Evolutionary conservation across 2,113 vertebrate species (phyloP).

Genomic region (Corydoras sp.): DNA sequence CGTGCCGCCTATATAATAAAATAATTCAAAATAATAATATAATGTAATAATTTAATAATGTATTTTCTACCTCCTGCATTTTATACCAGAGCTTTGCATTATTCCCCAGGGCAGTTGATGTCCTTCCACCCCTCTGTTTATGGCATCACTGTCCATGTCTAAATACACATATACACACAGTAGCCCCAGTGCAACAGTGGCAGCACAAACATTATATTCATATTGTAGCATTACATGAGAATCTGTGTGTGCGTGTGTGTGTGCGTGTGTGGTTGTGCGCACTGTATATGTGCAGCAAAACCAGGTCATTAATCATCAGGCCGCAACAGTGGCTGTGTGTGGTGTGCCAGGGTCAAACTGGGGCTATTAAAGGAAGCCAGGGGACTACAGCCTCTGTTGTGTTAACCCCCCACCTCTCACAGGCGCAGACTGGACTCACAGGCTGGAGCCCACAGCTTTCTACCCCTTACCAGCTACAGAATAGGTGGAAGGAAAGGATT

Average conservation of each 20-base stretch:
- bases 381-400: conserved; percentile 46
- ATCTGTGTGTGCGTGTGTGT: neutral
- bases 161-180: conserved; percentile 21
- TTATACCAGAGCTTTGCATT: no score
- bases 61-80: no score
- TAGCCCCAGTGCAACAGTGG: neutral
- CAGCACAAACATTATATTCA: neutral
- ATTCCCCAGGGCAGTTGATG: no score
- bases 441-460: conserved; percentile 30
- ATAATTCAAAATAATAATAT: no score
- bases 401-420: conserved; percentile 43
- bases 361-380: conserved; percentile 53
- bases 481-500: neutral
- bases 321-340: conserved; percentile 29
- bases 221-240: neutral
- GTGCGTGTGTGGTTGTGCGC: conserved; percentile 13
- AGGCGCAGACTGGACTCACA: conserved; percentile 42
- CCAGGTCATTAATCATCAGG: conserved; percentile 50
- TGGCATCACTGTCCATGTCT: neutral
- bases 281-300: conserved; percentile 28
- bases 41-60: no score
- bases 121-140: neutral
- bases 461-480: conserved; percentile 38
- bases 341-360: conserved; percentile 49
- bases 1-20: no score